Evolutionary conservation across 2,797 vertebrate genomes (phyloP), one percentile per base, ranked within the genome.

Genomic region (Phoeniculus purpureus): DNA sequence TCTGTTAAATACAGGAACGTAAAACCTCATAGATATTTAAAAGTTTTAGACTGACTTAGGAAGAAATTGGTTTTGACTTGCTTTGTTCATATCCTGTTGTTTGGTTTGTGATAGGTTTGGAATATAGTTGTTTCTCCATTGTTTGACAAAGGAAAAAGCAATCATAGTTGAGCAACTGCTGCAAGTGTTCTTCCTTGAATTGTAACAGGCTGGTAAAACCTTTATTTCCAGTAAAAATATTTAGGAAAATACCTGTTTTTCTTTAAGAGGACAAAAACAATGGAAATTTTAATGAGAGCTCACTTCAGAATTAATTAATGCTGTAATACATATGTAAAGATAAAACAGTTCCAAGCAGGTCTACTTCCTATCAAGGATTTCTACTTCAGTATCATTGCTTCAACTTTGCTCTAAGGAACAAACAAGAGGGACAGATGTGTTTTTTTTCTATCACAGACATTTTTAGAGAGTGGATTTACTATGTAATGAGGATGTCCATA

Each of bases 1-100:
- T 90, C 87, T 97, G 91, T 96, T 97, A 97, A 97, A 97, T 97
- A 97, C 97, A 97, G 81, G 89, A 87, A 93, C 92, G 91, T 93
- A 93, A 94, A 85, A 85, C 72, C 88, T 97, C 94, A 95, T 97
- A 97, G 97, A 97, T 97, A 97, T 95, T 95, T 96, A 96, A 87
- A 96, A 96, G 93, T 96, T 93, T 77, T 85, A 97, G 91, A 95
- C 64, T 97, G 96, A 96, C 91, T 1, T 93, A 80, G 89, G 72
- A 93, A 96, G 94, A 97, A 95, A 96, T 96, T 85, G 94, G 11
- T 92, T 97, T 96, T 97, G 81, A 97, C 96, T 97, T 96, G 95
- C 91, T 96, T 96, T 97, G 92, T 95, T 97, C 96, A 96, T 94
- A 95, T 93, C 56, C n/a, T 92, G 83, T 94, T 94, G 75, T 76